Conservation (phyloP, 2,797 vertebrate species). For the Masticophis lateralis region DNA sequence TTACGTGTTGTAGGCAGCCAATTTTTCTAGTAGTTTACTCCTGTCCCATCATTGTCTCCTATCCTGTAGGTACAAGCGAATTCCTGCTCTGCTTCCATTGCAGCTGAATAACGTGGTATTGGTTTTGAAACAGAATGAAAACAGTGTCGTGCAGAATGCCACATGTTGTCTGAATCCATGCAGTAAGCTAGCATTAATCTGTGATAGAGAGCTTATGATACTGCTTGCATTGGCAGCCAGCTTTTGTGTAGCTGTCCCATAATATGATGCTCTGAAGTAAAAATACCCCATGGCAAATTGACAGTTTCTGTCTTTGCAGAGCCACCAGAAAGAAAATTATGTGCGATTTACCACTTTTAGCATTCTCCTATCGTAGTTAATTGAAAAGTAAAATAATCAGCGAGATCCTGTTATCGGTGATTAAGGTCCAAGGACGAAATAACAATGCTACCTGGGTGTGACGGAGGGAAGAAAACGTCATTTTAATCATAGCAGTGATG, state of each 20-base stretch:
- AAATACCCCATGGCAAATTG: neutral
- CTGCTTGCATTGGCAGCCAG: neutral
- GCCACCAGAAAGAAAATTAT: neutral
- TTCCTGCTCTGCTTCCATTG: neutral
- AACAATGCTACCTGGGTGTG: neutral
- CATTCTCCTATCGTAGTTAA: neutral
- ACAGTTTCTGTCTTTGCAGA: neutral
- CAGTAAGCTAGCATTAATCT: neutral
- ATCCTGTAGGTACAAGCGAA: neutral
- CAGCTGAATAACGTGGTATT: neutral
- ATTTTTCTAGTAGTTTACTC: neutral
- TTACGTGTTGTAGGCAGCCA: neutral
- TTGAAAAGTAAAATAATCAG: neutral
- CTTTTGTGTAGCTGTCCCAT: neutral
- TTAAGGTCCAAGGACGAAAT: neutral
- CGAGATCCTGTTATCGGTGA: neutral
- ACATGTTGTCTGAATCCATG: neutral
- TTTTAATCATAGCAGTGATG: neutral
- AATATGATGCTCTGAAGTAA: neutral
- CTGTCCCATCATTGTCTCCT: neutral
- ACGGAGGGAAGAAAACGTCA: neutral
- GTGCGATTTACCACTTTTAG: neutral
- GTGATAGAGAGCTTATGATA: too few relatives aligned
- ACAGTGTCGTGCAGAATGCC: neutral
- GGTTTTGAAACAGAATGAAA: neutral